Evolutionary conservation across 2,113 vertebrate genomes (phyloP).

Genomic region (Elgaria multicarinata): DNA sequence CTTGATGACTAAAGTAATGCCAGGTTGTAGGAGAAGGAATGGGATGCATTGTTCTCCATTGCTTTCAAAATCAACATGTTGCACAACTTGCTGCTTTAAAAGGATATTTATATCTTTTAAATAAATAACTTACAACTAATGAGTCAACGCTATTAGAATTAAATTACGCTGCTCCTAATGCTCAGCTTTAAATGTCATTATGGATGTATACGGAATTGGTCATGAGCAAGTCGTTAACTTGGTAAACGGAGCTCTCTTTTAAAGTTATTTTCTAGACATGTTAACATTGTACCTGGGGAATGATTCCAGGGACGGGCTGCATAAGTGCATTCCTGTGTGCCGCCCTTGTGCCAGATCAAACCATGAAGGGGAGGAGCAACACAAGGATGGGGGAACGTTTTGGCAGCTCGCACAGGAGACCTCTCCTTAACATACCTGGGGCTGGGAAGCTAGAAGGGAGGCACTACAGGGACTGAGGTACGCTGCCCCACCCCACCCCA

Average conservation of each 20-base stretch:
- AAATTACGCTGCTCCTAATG: conserved; percentile 14
- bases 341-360: not conserved
- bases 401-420: not conserved
- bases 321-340: not conserved
- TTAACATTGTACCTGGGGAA: not conserved
- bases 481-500: not conserved
- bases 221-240: not conserved
- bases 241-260: not conserved
- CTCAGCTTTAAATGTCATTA: not conserved
- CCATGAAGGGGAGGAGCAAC: not conserved
- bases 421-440: not conserved
- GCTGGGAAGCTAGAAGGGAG: not conserved
- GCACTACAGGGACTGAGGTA: not conserved
- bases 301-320: not conserved
- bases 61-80: not conserved
- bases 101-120: not conserved
- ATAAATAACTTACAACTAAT: conserved; percentile 3
- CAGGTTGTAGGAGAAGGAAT: not conserved
- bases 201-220: not conserved
- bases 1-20: not conserved
- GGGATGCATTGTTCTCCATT: not conserved
- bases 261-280: not conserved
- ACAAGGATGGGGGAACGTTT: not conserved
- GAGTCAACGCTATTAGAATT: not conserved
- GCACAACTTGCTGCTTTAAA: not conserved